These are phyloP conservation scores for Stichodactyla helianthus DNA, from an alignment of 64 coral and sea anemone species.

Conservation along the genomic window DNA sequence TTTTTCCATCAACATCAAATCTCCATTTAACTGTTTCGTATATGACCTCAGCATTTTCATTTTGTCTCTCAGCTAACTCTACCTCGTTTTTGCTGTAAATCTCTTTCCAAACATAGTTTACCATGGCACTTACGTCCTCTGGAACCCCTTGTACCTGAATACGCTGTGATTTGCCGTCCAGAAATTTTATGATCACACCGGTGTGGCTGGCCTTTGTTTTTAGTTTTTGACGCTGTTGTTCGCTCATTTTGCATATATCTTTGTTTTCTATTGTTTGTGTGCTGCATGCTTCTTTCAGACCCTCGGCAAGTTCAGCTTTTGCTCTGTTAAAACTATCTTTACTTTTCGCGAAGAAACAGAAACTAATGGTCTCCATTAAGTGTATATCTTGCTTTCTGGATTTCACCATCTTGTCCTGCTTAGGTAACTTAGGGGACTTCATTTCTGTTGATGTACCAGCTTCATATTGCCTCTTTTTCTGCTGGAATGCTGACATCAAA, in stretches of 20 bases:
- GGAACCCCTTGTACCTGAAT: conserved; percentile 26
- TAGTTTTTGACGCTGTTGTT: conserved; percentile 1
- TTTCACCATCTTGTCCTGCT: no score
- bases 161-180: background rate
- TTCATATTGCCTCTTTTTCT: background rate
- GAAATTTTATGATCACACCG: conserved; percentile 28
- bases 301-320: background rate
- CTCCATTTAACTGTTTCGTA: conserved; percentile 11
- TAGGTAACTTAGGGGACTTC: no score
- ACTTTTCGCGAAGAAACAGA: background rate
- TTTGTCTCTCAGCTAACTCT: background rate
- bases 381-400: background rate
- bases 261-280: conserved; percentile 10
- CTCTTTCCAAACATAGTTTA: conserved; percentile 25
- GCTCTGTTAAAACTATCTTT: conserved; percentile 25
- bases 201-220: background rate
- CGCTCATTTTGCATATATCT: background rate
- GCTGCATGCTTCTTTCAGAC: background rate
- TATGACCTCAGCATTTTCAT: conserved; percentile 2
- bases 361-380: background rate
- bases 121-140: conserved; percentile 3
- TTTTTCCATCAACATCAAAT: background rate
- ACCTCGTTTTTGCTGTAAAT: background rate
- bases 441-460: no score
- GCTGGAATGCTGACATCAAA: conserved; percentile 2